These are phyloP conservation scores for Panopea generosa DNA, from an alignment of 2,888 invertebrate genomes.

Conservation along the genomic window DNA sequence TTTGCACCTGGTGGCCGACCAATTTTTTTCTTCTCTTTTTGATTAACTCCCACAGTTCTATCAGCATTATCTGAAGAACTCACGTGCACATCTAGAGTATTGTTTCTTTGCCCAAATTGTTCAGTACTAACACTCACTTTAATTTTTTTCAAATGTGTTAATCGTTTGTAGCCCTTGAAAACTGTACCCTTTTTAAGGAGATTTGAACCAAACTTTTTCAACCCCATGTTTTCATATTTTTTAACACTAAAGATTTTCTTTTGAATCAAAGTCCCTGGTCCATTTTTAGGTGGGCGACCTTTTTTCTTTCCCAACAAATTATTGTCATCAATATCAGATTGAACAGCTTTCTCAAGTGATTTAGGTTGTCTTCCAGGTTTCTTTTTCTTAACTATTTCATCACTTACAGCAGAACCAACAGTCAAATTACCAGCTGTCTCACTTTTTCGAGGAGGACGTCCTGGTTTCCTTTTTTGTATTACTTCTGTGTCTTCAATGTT, in stretches of 20 bases:
- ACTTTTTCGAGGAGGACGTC: too few relatives aligned
- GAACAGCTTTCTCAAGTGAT: not conserved
- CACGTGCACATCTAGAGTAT: not conserved
- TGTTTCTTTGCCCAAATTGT: too few relatives aligned
- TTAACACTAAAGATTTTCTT: slow-evolving; percentile 13
- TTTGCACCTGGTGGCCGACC: slow-evolving; percentile 32
- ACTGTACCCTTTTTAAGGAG: slow-evolving; percentile 6
- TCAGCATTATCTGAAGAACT: slow-evolving; percentile 10
- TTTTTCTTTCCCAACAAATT: too few relatives aligned
- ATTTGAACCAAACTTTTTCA: slow-evolving; percentile 29
- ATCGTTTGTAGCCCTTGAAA: not conserved
- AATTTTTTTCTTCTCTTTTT: not conserved
- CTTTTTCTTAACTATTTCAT: not conserved
- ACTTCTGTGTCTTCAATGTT: not conserved
- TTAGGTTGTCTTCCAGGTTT: not conserved
- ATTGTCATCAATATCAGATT: too few relatives aligned
- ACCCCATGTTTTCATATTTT: slow-evolving; percentile 5
- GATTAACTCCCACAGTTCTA: not conserved
- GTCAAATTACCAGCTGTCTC: too few relatives aligned
- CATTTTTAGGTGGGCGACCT: too few relatives aligned
- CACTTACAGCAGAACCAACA: not conserved
- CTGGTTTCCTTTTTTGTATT: not conserved
- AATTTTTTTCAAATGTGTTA: slow-evolving; percentile 12
- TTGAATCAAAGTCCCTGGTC: not conserved
- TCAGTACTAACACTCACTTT: not conserved